Conservation (phyloP, 35 echinoderm and acorn worm genomes). For the Ophiothrix spiculata region DNA sequence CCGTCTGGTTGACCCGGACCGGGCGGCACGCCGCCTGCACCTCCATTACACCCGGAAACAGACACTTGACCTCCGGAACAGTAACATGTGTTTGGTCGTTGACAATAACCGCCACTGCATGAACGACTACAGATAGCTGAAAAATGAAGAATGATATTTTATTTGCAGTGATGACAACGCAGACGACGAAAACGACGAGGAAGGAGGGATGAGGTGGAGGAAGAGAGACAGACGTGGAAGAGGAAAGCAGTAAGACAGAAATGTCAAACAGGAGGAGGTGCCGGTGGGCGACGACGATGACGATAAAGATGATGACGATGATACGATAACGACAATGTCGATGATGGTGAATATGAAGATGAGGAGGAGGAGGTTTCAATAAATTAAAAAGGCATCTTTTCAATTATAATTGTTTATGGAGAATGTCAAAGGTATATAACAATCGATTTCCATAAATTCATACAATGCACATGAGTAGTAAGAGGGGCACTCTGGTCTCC, state of each 20-base stretch:
- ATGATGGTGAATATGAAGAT: too few relatives aligned
- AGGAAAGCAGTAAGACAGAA: neutral
- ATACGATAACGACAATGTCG: neutral
- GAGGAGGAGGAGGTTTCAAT: too few relatives aligned
- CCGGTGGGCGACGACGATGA: neutral
- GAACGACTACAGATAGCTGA: conserved; percentile 70
- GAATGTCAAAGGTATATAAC: too few relatives aligned
- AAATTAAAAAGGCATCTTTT: too few relatives aligned
- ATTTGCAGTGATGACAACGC: neutral
- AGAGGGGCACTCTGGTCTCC: too few relatives aligned
- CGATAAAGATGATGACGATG: neutral
- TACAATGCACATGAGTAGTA: too few relatives aligned
- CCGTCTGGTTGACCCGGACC: neutral
- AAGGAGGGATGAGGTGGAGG: neutral
- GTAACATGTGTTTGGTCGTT: conserved; percentile 71
- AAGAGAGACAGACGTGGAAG: neutral
- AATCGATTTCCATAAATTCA: too few relatives aligned
- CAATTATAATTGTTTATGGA: too few relatives aligned
- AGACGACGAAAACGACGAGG: neutral
- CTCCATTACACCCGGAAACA: conserved; percentile 37
- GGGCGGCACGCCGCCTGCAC: neutral
- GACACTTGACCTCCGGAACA: conserved; percentile 54
- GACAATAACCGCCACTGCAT: conserved; percentile 61
- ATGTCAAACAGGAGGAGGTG: neutral
- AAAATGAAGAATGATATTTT: neutral